Percentiles rank a stretch among this genome's conserved stretches.
Conservation (phyloP, 37 sponge, comb jelly and placozoan genomes). For the Theonella swinhoei region DNA sequence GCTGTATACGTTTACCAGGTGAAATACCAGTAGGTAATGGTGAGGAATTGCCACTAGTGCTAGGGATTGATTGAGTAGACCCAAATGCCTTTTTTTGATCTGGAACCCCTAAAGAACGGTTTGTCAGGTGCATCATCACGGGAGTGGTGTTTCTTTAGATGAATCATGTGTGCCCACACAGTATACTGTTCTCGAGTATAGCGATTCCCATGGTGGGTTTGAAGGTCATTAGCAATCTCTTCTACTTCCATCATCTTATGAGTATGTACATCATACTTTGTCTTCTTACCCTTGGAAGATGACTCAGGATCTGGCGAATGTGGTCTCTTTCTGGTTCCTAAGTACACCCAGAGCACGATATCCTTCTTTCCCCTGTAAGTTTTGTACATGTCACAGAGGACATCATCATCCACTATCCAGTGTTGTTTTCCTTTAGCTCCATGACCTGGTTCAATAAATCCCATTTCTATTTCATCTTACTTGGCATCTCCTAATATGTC, state of each 20-base stretch:
- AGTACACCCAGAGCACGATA: background rate
- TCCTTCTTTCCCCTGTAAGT: background rate
- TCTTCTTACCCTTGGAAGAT: background rate
- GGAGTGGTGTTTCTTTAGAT: background rate
- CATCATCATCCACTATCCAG: background rate
- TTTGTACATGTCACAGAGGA: background rate
- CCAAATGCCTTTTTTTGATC: background rate
- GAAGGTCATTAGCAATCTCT: background rate
- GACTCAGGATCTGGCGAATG: background rate
- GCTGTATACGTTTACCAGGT: background rate
- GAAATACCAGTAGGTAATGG: background rate
- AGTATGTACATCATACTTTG: slow-evolving; percentile 1
- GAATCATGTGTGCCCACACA: slow-evolving; percentile 8
- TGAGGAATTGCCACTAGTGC: too few species aligned
- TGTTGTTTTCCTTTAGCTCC: slow-evolving; percentile 8
- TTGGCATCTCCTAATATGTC: background rate
- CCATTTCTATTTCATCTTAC: slow-evolving; percentile 1
- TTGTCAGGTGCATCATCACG: background rate
- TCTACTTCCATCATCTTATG: slow-evolving; percentile 1
- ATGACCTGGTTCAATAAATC: slow-evolving; percentile 15
- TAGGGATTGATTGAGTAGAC: too few species aligned
- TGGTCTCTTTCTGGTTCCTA: background rate
- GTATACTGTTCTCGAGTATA: slow-evolving; percentile 1
- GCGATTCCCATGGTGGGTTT: background rate
- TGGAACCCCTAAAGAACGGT: slow-evolving; percentile 2